A percentile compares a stretch with the other conserved stretches of the same genome.
Evolutionary conservation across 2,888 invertebrate genomes (phyloP).

Genomic region (Meghimatium bilineatum): DNA sequence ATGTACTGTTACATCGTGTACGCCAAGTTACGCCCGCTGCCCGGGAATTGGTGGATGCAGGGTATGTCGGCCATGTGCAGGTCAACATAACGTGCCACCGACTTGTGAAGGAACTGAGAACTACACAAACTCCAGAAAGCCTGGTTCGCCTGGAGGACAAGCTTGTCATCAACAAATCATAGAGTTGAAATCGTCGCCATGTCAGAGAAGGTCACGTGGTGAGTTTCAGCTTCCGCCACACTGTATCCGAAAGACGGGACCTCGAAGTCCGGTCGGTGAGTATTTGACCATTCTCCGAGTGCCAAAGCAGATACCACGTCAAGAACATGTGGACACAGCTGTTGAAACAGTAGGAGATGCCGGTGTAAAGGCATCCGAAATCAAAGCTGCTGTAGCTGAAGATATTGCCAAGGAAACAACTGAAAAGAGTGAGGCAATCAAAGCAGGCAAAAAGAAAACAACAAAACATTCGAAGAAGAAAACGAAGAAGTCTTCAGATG

Average conservation of each 20-base stretch:
- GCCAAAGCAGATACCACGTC: background rate
- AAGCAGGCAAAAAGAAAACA: background rate
- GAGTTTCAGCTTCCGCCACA: conserved; percentile 35
- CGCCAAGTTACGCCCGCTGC: background rate
- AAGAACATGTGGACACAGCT: background rate
- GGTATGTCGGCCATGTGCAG: background rate
- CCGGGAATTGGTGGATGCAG: conserved; percentile 25
- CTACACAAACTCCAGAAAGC: conserved; percentile 37
- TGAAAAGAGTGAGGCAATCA: background rate
- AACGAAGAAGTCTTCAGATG: background rate
- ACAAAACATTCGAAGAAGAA: background rate
- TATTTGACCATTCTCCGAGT: conserved; percentile 5
- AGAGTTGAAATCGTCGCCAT: conserved; percentile 11
- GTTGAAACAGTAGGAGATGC: background rate
- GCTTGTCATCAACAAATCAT: background rate
- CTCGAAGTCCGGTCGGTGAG: conserved; percentile 32
- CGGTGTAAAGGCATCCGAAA: background rate
- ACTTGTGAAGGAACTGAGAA: background rate
- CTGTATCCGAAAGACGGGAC: conserved; percentile 27
- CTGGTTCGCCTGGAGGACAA: background rate
- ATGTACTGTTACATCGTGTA: background rate
- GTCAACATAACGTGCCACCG: background rate
- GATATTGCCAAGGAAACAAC: background rate
- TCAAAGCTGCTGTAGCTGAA: background rate
- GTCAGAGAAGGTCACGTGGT: background rate